These are phyloP conservation scores for Drosophila virilis DNA, from an alignment of 1,140 invertebrate species.

Conservation along the genomic window DNA sequence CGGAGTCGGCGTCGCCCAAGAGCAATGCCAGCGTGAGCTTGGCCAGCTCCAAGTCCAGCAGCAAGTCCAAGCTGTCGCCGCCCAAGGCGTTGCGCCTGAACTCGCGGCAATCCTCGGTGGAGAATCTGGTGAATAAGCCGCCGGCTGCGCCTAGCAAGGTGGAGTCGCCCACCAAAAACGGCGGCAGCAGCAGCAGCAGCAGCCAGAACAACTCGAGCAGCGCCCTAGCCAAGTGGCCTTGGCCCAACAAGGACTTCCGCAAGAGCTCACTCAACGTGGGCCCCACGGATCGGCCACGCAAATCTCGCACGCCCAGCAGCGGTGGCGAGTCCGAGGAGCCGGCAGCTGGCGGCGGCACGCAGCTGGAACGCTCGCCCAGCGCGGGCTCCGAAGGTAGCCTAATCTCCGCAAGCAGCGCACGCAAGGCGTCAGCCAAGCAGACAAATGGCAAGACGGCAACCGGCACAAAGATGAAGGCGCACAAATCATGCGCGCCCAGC, in stretches of 20 bases:
- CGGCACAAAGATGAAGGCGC: conserved; percentile 42
- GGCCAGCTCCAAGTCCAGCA: conserved; percentile 23
- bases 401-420: conserved; percentile 33
- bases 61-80: conserved; percentile 77
- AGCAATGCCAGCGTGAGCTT: conserved; percentile 17
- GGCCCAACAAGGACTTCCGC: conserved; percentile 90
- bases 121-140: conserved; percentile 83
- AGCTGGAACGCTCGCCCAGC: conserved; percentile 81
- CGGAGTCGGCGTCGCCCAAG: neutral
- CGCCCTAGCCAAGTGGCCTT: conserved; percentile 84
- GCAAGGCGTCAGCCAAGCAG: conserved; percentile 35
- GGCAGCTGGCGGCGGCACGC: conserved; percentile 27
- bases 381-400: conserved; percentile 63
- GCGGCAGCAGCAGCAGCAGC: conserved; percentile 42
- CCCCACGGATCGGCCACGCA: conserved; percentile 84
- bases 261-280: conserved; percentile 91
- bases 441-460: conserved; percentile 51
- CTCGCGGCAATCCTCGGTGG: conserved; percentile 74
- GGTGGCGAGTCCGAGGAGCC: conserved; percentile 75
- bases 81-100: conserved; percentile 68
- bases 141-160: conserved; percentile 85
- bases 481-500: conserved; percentile 68
- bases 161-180: conserved; percentile 82
- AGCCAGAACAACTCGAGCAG: conserved; percentile 35
- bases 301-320: conserved; percentile 77